A percentile compares a stretch with the other conserved stretches of the same genome.
Evolutionary conservation across 2,888 invertebrate genomes (phyloP).

Genomic region (Caenorhabditis sp.): DNA sequence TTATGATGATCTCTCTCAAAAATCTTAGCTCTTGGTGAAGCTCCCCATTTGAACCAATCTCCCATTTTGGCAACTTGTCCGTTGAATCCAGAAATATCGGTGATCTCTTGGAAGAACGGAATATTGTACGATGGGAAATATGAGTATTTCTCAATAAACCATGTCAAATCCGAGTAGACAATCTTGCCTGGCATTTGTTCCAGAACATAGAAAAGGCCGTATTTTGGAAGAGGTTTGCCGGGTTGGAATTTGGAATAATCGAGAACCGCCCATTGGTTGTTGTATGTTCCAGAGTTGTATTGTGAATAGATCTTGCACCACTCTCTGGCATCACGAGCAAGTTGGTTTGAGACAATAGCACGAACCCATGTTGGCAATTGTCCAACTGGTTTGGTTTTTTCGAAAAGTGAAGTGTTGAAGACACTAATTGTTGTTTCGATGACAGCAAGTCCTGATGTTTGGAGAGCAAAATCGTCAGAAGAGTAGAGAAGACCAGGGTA

Average conservation of each 20-base stretch:
- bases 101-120: constrained; percentile 77
- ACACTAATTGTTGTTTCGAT: constrained; percentile 83
- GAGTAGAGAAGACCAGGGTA: constrained; percentile 71
- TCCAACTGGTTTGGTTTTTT: constrained; percentile 77
- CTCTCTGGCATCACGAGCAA: constrained; percentile 79
- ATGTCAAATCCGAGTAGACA: constrained; percentile 64
- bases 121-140: constrained; percentile 83
- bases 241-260: constrained; percentile 79
- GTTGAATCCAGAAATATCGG: constrained; percentile 77
- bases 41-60: constrained; percentile 77
- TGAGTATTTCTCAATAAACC: constrained; percentile 72
- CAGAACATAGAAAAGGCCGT: constrained; percentile 78
- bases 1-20: constrained; percentile 75
- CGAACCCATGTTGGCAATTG: constrained; percentile 78
- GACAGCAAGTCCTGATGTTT: constrained; percentile 73
- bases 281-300: constrained; percentile 82
- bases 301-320: constrained; percentile 81
- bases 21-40: constrained; percentile 72
- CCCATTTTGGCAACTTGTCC: constrained; percentile 74
- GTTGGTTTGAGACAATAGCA: constrained; percentile 83
- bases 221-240: constrained; percentile 68
- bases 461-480: constrained; percentile 71
- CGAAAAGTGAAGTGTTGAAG: constrained; percentile 80
- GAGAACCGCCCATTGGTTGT: constrained; percentile 86
- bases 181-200: constrained; percentile 78